Evolutionary conservation across 1,140 invertebrate species (phyloP).

Genomic region (Monochamus saltuarius): DNA sequence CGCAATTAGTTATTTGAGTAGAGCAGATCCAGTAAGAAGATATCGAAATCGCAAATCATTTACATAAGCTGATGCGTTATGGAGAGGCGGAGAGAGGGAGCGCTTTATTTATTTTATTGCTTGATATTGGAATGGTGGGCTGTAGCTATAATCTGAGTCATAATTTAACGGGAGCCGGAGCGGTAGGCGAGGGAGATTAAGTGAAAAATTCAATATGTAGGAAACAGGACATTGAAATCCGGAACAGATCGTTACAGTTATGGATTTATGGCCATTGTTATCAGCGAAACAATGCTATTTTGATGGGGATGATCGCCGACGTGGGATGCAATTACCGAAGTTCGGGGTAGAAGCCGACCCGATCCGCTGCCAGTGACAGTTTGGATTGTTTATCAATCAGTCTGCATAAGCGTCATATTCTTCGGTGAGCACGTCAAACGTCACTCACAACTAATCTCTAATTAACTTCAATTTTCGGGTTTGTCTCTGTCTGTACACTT

Average conservation of each 20-base stretch:
- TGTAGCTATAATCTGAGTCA: constrained; percentile 17
- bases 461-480: not conserved
- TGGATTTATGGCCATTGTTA: constrained; percentile 37
- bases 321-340: constrained; percentile 7
- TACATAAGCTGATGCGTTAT: constrained; percentile 1
- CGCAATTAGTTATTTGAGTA: no score
- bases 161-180: constrained; percentile 13
- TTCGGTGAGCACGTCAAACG: not conserved
- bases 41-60: constrained; percentile 9
- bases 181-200: constrained; percentile 27
- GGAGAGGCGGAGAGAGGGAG: not conserved
- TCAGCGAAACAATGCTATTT: constrained; percentile 28
- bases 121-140: constrained; percentile 11
- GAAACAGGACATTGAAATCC: constrained; percentile 31
- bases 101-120: constrained; percentile 19
- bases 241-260: constrained; percentile 41
- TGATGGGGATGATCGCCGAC: constrained; percentile 28
- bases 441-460: not conserved
- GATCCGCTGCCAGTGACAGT: constrained; percentile 2
- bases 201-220: constrained; percentile 41
- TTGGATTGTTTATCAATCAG: constrained; percentile 1
- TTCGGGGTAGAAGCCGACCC: not conserved
- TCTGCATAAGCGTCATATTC: constrained; percentile 4
- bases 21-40: no score
- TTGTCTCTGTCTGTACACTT: not conserved